These are phyloP conservation scores for Pyralis farinalis DNA, from an alignment of 2,888 invertebrate species.

Conservation along the genomic window DNA sequence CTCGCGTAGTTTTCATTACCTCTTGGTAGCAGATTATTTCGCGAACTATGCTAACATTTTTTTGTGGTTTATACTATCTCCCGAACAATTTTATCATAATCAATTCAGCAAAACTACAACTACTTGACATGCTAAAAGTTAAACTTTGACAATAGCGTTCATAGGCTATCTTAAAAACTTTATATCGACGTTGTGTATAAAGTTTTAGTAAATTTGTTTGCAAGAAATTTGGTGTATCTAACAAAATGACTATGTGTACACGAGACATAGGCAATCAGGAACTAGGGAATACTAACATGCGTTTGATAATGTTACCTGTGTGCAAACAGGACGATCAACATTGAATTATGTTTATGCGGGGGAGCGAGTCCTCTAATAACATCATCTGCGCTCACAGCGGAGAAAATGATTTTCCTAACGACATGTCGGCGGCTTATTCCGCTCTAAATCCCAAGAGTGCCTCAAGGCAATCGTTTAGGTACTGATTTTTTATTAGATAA, in stretches of 20 bases:
- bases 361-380: constrained; percentile 17
- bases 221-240: no score
- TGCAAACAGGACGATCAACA: neutral
- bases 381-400: constrained; percentile 20
- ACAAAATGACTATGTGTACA: neutral
- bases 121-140: no score
- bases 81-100: no score
- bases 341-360: constrained; percentile 2
- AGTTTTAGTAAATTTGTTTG: no score
- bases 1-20: no score
- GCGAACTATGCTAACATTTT: no score
- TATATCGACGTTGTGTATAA: no score
- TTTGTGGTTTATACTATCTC: no score
- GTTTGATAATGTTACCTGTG: constrained; percentile 3
- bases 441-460: constrained; percentile 16
- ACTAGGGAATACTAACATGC: neutral
- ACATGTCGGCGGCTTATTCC: constrained; percentile 18
- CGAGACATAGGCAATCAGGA: neutral
- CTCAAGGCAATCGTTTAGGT: constrained; percentile 18
- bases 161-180: no score
- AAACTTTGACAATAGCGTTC: no score
- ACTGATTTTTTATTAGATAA: constrained; percentile 5
- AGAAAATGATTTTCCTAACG: constrained; percentile 24
- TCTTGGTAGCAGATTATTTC: no score
- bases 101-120: no score